Conservation (phyloP, 2,888 invertebrate species). For the Ochropleura leucogaster region DNA sequence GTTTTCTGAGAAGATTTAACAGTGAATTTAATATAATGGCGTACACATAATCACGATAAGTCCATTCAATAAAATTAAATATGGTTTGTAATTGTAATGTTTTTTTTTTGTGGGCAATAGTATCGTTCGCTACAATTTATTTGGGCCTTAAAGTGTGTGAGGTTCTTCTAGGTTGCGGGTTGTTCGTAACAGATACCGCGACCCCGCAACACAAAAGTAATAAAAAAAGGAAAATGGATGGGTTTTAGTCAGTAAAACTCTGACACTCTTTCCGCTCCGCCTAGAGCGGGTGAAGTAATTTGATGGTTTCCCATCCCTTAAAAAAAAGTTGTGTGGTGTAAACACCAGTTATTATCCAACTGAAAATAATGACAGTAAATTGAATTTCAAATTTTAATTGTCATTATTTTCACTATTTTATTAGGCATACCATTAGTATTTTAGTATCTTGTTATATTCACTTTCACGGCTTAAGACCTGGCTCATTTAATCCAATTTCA, state of each 20-base stretch:
- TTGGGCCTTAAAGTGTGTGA: slow-evolving; percentile 15
- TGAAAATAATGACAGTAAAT: background rate
- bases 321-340: slow-evolving; percentile 12
- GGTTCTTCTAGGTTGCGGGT: no score
- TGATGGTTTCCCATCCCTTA: no score
- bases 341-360: slow-evolving; percentile 16
- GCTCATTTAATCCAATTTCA: slow-evolving; percentile 42
- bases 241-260: no score
- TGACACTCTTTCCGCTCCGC: no score
- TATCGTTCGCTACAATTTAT: slow-evolving; percentile 31
- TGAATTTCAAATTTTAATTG: background rate
- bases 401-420: background rate
- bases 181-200: no score
- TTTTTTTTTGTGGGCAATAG: slow-evolving; percentile 34
- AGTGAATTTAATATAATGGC: background rate
- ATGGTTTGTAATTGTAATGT: slow-evolving; percentile 48
- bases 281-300: no score
- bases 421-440: background rate
- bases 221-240: no score
- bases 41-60: background rate
- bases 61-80: slow-evolving; percentile 23
- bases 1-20: background rate
- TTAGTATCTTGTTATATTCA: background rate
- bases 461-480: slow-evolving; percentile 19
- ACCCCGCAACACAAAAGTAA: no score